Conservation (phyloP, 2,888 invertebrate species). For the Microdon myrmicae region DNA sequence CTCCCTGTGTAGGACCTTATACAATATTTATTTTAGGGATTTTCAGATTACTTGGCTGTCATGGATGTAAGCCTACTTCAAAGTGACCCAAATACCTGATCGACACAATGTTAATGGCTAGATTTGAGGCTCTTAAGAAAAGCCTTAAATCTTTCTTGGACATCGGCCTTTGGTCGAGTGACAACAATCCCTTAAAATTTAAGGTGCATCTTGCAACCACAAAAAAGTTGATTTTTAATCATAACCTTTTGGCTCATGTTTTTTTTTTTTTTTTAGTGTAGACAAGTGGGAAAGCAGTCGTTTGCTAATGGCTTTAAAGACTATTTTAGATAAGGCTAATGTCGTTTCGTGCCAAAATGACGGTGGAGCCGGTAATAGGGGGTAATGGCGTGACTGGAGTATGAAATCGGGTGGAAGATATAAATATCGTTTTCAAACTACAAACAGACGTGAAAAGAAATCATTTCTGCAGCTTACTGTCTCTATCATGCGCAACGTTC, state of each 20-base stretch:
- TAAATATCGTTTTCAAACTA: conserved; percentile 51
- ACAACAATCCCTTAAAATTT: too few relatives aligned
- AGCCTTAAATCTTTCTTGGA: too few relatives aligned
- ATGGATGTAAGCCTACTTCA: conserved; percentile 35
- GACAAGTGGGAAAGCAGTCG: too few relatives aligned
- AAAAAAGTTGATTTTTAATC: too few relatives aligned
- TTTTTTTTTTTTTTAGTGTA: too few relatives aligned
- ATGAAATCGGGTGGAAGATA: conserved; percentile 45
- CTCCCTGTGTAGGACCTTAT: conserved; percentile 3
- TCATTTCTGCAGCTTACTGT: conserved; percentile 42
- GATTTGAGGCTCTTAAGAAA: too few relatives aligned
- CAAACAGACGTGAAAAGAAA: conserved; percentile 34
- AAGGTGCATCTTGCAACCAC: too few relatives aligned
- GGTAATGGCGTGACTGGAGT: conserved; percentile 42
- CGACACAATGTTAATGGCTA: conserved; percentile 42
- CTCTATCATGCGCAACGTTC: conserved; percentile 43
- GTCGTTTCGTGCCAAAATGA: conserved; percentile 46
- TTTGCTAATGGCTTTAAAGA: conserved; percentile 15
- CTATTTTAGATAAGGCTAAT: conserved; percentile 13
- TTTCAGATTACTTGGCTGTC: conserved; percentile 33
- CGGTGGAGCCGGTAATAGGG: conserved; percentile 53
- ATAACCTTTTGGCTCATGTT: too few relatives aligned
- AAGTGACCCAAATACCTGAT: conserved; percentile 49
- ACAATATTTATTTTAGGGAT: conserved; percentile 40
- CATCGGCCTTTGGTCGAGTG: too few relatives aligned